Base-by-base conservation (phyloP, 2,888 invertebrate genomes). In the Hydraecia micacea region DNA sequence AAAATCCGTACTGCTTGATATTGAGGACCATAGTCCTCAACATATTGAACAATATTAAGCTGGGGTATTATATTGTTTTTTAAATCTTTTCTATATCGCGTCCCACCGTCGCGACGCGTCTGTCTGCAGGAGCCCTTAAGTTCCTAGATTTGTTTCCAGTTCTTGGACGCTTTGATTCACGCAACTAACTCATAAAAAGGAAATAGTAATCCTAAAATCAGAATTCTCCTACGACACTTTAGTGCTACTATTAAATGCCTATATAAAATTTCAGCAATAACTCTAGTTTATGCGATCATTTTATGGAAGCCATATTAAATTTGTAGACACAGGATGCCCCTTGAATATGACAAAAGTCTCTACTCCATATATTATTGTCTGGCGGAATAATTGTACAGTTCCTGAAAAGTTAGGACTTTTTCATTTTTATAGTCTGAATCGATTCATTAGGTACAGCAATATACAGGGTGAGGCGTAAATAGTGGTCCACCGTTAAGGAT, bases 241-340 rank as follows among this genome's bases (percentile, higher is more conserved):
- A 83, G 55, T 68, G 55, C 71, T 62, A 68, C 71, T 83, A 83
- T 68, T 78, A 78, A 71, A 83, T 32, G 32, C 32, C 32, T 78
- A 67, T 49, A 83, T 83, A 81, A 71, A 78, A 83, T 49, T 63
- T 60, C 4, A 55, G 62, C 79, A 58, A 83, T 78, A 81, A 72
- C 71, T 78, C 25, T 42, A 28, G 69, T 81, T 78, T 81, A 81
- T 68, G 62, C 39, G 84, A 36, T 68, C 49, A 72, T 68, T 81
- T 78, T 78, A 78, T 68, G 84, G 11, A 72, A 78, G 62, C 32
- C 21, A 55, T 71, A 83, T 71, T 62, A 83, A 81, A 77, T 71
- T 79, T 79, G 70, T 60, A 46, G 58, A 4, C 46, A 36, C 42
- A 46, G 46, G 25, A 55, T 60, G 42, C 1, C 55, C 25, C 39